Conservation (phyloP, 2,888 invertebrate genomes). For the Drosophila monieri region DNA sequence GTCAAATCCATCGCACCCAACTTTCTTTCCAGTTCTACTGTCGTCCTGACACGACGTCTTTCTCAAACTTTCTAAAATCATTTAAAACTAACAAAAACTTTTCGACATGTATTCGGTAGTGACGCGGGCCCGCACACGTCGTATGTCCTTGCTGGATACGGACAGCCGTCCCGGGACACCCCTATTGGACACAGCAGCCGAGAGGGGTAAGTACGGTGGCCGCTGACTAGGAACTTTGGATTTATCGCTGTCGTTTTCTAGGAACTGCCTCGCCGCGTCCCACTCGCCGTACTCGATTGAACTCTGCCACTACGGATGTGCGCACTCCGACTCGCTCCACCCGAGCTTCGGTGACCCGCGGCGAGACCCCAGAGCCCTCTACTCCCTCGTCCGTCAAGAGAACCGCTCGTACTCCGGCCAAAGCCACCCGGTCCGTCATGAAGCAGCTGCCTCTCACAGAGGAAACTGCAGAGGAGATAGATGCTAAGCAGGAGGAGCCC, state of each 20-base stretch:
- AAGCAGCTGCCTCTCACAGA: conserved; percentile 58
- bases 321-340: conserved; percentile 66
- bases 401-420: conserved; percentile 38
- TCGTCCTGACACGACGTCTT: neutral
- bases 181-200: conserved; percentile 42
- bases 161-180: conserved; percentile 58
- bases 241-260: neutral
- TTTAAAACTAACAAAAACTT: neutral
- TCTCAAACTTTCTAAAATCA: neutral
- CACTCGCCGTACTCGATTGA: conserved; percentile 65
- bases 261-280: conserved; percentile 56
- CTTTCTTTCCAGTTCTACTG: neutral
- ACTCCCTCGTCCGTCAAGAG: conserved; percentile 51
- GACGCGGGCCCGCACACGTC: conserved; percentile 61
- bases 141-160: conserved; percentile 51
- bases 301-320: conserved; percentile 56
- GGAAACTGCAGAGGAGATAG: conserved; percentile 29
- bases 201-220: conserved; percentile 45
- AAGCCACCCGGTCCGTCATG: conserved; percentile 40
- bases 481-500: neutral
- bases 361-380: conserved; percentile 50
- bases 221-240: neutral
- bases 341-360: conserved; percentile 52
- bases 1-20: neutral
- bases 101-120: conserved; percentile 29